Conservation (phyloP, 2,797 vertebrate species). For the Agapornis canus region DNA sequence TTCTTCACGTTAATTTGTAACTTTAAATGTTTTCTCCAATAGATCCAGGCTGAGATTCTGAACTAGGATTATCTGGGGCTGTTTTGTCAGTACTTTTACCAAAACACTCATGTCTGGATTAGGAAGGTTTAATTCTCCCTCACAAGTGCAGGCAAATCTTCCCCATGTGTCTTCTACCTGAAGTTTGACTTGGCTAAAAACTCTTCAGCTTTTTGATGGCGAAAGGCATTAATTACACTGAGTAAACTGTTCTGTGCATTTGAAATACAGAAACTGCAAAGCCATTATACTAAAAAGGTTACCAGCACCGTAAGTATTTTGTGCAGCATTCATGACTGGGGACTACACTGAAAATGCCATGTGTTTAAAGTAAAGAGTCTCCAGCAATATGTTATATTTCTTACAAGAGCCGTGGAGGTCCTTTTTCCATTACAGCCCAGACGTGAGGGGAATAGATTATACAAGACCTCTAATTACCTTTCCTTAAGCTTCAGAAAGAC, state of each 20-base stretch:
- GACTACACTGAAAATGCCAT: not conserved
- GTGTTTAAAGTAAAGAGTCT: not conserved
- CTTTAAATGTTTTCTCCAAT: not conserved
- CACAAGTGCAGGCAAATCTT: not conserved
- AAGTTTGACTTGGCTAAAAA: not conserved
- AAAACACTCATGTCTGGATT: rapidly evolving
- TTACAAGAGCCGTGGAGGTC: not conserved
- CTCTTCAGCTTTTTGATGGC: not conserved
- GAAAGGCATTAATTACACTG: not conserved
- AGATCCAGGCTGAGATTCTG: not conserved
- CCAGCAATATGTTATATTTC: not conserved
- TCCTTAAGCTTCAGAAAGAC: constrained; percentile 14
- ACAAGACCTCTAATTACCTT: constrained; percentile 45
- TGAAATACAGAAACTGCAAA: not conserved
- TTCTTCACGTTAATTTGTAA: not conserved
- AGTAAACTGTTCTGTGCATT: not conserved
- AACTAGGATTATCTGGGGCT: not conserved
- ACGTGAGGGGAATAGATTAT: constrained; percentile 11
- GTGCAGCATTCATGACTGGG: rapidly evolving
- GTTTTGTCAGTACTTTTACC: not conserved
- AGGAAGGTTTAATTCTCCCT: not conserved
- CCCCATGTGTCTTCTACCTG: rapidly evolving
- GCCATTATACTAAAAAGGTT: not conserved
- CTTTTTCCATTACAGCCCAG: not conserved
- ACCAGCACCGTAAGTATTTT: not conserved